Evolutionary conservation across 2,888 invertebrate species (phyloP).

Genomic region (Craniophora ligustri): DNA sequence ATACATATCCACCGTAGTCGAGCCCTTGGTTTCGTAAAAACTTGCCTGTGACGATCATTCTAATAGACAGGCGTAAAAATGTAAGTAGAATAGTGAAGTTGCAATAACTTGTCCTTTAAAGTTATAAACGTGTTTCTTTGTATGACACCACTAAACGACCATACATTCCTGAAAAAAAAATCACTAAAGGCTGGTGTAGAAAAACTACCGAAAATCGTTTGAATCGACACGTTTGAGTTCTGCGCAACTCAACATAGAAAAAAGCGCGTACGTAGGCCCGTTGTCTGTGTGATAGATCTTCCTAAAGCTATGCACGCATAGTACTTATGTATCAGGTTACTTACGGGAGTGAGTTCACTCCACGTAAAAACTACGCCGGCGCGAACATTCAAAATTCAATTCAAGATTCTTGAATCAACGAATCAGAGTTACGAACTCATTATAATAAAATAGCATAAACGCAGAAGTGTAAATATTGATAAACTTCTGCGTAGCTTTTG

Average conservation of each 20-base stretch:
- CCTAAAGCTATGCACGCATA: constrained; percentile 39
- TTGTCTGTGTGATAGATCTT: constrained; percentile 48
- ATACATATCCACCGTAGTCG: constrained; percentile 15
- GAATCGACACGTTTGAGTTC: constrained; percentile 39
- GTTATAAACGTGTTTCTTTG: too few relatives aligned
- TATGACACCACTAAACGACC: too few relatives aligned
- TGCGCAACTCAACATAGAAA: constrained; percentile 42
- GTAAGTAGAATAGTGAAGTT: neutral
- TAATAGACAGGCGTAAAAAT: constrained; percentile 1
- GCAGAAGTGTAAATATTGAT: neutral
- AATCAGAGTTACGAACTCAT: constrained; percentile 21
- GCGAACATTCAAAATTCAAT: constrained; percentile 49
- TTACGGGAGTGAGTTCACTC: constrained; percentile 46
- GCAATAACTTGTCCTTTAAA: too few relatives aligned
- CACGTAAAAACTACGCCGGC: constrained; percentile 43
- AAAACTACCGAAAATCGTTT: constrained; percentile 36
- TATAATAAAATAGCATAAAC: neutral
- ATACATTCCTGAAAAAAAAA: neutral
- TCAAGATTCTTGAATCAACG: constrained; percentile 20
- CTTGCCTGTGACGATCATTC: neutral
- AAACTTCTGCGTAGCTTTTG: too few relatives aligned
- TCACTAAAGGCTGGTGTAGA: neutral
- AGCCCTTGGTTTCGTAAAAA: constrained; percentile 1
- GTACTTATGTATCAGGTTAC: constrained; percentile 42
- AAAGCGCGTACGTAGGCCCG: constrained; percentile 42